Percentiles rank a stretch among this genome's conserved stretches.
phyloP scores from a whole-genome alignment of 2,113 vertebrate species.

The Myotis davidii region DNA sequence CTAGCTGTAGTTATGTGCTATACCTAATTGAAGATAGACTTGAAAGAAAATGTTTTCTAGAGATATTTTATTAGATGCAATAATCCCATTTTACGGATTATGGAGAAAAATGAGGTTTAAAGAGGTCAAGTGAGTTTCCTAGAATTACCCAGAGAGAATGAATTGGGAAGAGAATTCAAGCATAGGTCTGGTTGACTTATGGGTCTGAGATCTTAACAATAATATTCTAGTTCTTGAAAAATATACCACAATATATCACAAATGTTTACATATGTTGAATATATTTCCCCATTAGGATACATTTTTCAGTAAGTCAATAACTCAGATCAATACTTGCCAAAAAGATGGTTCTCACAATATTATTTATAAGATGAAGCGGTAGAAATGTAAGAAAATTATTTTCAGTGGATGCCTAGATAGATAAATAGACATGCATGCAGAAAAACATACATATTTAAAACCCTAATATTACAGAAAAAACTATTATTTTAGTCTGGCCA shows the following conservation, averaged over 20 bases:
- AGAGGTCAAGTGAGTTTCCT: background rate
- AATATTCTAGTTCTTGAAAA: background rate
- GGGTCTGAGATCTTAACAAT: background rate
- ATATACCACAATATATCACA: background rate
- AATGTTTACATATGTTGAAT: background rate
- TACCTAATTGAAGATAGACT: background rate
- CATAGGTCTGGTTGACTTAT: background rate
- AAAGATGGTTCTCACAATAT: slow-evolving; percentile 1
- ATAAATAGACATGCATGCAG: background rate
- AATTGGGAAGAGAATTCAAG: background rate
- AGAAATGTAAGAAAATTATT: slow-evolving; percentile 5
- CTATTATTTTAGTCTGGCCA: background rate
- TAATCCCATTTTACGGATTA: background rate
- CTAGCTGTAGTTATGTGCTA: background rate
- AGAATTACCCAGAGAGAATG: background rate
- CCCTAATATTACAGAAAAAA: background rate
- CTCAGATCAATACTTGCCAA: background rate
- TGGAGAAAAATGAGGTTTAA: background rate
- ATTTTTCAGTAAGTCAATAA: background rate
- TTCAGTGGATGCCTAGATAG: background rate
- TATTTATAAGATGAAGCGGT: background rate
- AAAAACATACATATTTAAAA: background rate
- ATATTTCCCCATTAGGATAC: background rate
- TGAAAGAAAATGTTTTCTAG: background rate
- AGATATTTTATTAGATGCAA: background rate